These are phyloP conservation scores for Panurus biarmicus DNA, from an alignment of 2,113 vertebrate genomes.

Conservation along the genomic window DNA sequence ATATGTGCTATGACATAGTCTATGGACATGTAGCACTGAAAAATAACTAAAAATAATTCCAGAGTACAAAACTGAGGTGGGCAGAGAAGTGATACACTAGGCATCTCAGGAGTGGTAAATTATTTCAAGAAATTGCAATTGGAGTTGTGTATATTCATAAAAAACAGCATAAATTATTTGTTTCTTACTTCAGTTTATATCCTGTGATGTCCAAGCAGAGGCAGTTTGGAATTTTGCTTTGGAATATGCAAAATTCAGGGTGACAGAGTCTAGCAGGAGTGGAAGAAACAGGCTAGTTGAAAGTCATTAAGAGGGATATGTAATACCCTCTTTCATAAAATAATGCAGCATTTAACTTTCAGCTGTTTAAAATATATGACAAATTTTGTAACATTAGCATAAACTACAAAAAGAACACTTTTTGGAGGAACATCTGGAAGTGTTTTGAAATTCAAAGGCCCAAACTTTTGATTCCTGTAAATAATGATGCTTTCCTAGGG, in stretches of 20 bases:
- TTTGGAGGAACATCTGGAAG: not conserved
- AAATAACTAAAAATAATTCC: not conserved
- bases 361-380: not conserved
- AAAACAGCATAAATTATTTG: not conserved
- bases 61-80: not conserved
- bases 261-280: not conserved
- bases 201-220: not conserved
- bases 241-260: not conserved
- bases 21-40: not conserved
- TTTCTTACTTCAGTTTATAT: not conserved
- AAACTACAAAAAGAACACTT: not conserved
- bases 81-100: not conserved
- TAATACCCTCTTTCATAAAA: not conserved
- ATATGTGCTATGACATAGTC: not conserved
- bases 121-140: not conserved
- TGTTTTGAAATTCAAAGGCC: not conserved
- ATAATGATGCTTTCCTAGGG: not conserved
- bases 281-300: not conserved
- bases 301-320: not conserved
- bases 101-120: not conserved
- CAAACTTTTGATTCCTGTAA: not conserved
- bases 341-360: not conserved
- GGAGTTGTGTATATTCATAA: not conserved
- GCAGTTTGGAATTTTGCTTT: not conserved
- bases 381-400: not conserved